Conservation (phyloP, 2,888 invertebrate species). For the Cheilosia urbana region DNA sequence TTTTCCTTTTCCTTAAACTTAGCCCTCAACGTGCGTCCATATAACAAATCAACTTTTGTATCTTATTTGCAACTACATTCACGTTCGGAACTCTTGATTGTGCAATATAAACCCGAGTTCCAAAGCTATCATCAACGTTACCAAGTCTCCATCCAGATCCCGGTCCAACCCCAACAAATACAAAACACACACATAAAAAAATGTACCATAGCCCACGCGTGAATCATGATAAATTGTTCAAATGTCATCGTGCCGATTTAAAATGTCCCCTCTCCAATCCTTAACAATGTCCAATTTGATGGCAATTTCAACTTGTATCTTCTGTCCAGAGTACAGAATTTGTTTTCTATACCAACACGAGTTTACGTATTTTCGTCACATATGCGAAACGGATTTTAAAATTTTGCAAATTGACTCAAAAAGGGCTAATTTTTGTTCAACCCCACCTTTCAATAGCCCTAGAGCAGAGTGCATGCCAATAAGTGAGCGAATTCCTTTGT, state of each 20-base stretch:
- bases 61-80: slow-evolving; percentile 25
- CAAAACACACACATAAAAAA: slow-evolving; percentile 41
- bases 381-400: slow-evolving; percentile 65
- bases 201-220: slow-evolving; percentile 78
- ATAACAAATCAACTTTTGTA: no score
- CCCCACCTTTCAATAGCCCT: slow-evolving; percentile 10
- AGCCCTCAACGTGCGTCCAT: no score
- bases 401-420: slow-evolving; percentile 65
- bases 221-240: slow-evolving; percentile 83
- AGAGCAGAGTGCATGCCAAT: slow-evolving; percentile 1
- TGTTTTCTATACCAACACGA: background rate
- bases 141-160: slow-evolving; percentile 40
- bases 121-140: slow-evolving; percentile 34
- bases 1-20: no score
- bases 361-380: slow-evolving; percentile 66
- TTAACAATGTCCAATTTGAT: slow-evolving; percentile 36
- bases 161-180: slow-evolving; percentile 29
- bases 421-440: slow-evolving; percentile 38
- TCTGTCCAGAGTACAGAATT: slow-evolving; percentile 16
- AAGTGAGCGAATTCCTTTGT: slow-evolving; percentile 7
- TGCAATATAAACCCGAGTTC: slow-evolving; percentile 24
- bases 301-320: slow-evolving; percentile 14
- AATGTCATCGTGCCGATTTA: slow-evolving; percentile 80
- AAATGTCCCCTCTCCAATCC: slow-evolving; percentile 59
- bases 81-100: slow-evolving; percentile 42